Evolutionary conservation across 2,888 invertebrate genomes (phyloP).

Genomic region (Drosophila rubida): DNA sequence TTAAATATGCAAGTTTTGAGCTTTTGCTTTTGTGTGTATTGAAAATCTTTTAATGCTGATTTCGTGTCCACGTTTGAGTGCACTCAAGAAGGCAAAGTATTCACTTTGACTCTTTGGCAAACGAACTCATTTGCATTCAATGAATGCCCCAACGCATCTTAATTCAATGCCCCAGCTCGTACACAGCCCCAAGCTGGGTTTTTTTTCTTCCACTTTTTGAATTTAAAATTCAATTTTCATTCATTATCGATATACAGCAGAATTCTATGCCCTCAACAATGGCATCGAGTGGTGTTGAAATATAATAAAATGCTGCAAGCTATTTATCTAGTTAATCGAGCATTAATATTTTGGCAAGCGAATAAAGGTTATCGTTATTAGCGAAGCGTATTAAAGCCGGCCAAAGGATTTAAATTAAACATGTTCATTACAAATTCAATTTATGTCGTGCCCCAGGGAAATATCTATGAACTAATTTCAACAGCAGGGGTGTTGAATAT

Average conservation of each 20-base stretch:
- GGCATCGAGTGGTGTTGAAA: neutral
- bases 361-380: conserved; percentile 5
- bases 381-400: neutral
- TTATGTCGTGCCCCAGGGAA: neutral
- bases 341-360: conserved; percentile 9
- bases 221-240: conserved; percentile 9
- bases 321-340: conserved; percentile 24
- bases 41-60: conserved; percentile 17
- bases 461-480: neutral
- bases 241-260: neutral
- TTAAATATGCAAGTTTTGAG: conserved; percentile 12
- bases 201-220: no score
- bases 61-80: conserved; percentile 23
- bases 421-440: neutral
- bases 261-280: conserved; percentile 4
- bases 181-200: conserved; percentile 3
- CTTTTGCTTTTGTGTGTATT: neutral
- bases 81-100: conserved; percentile 30
- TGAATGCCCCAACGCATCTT: conserved; percentile 2
- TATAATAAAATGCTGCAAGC: neutral
- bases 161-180: conserved; percentile 3
- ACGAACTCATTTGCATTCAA: conserved; percentile 33
- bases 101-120: conserved; percentile 4
- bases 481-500: neutral
- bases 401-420: neutral